Conservation (phyloP, 30 jellyfish, hydroid and myxozoan genomes). For the Mastigias papua region DNA sequence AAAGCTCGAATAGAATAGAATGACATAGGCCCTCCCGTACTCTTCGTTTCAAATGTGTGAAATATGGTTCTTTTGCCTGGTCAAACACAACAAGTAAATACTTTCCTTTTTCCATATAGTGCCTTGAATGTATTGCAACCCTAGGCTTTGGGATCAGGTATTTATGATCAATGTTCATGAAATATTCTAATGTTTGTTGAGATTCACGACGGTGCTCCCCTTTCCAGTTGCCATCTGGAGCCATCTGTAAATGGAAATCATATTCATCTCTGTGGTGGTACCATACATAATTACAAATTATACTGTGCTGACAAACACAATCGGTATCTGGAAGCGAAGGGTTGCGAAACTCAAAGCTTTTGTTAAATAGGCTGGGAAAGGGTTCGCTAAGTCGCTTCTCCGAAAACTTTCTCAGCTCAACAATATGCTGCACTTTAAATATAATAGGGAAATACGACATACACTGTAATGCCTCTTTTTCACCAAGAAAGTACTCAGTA, state of each 20-base stretch:
- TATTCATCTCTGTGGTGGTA: constrained; percentile 58
- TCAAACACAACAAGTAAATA: neutral
- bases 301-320: constrained; percentile 37
- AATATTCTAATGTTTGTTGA: constrained; percentile 1
- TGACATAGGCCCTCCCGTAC: constrained; percentile 53
- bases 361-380: constrained; percentile 31
- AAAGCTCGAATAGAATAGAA: constrained; percentile 5
- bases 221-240: constrained; percentile 55
- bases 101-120: neutral
- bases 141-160: neutral
- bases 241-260: constrained; percentile 54
- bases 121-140: neutral
- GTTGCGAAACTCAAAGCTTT: neutral
- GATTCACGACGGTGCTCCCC: constrained; percentile 31
- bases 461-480: constrained; percentile 18
- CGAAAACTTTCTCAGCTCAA: constrained; percentile 31
- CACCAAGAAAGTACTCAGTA: constrained; percentile 2
- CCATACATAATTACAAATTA: constrained; percentile 50
- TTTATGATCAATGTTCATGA: neutral
- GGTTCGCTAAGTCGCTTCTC: constrained; percentile 16
- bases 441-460: constrained; percentile 37
- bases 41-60: neutral
- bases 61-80: neutral
- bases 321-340: neutral
- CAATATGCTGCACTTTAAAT: constrained; percentile 38